phyloP scores from a whole-genome alignment of 1,140 invertebrate species.

The Mercenaria mercenaria region DNA sequence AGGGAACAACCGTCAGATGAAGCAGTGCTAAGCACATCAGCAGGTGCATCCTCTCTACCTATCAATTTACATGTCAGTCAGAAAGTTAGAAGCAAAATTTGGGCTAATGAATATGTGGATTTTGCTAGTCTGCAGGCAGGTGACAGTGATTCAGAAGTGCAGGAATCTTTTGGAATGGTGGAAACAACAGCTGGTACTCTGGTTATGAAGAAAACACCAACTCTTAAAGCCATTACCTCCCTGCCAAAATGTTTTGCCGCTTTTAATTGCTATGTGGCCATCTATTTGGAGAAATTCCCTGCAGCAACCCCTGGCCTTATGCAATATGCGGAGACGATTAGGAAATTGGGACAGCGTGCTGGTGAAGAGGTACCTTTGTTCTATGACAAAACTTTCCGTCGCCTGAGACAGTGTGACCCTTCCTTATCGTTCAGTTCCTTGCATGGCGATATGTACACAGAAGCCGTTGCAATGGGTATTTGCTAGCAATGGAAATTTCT shows the following conservation, averaged over 20 bases:
- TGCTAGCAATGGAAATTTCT: not conserved
- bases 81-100: not conserved
- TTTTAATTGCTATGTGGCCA: slow-evolving; percentile 33
- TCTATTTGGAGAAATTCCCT: not conserved
- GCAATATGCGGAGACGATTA: not conserved
- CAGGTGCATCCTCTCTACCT: too few relatives aligned
- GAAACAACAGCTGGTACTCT: not conserved
- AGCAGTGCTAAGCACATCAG: not conserved
- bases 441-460: not conserved
- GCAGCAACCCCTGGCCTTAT: not conserved
- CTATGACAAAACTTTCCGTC: slow-evolving; percentile 35
- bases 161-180: not conserved
- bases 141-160: not conserved
- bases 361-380: slow-evolving; percentile 21
- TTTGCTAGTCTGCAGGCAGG: not conserved
- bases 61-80: too few relatives aligned
- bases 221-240: not conserved
- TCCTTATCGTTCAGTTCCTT: not conserved
- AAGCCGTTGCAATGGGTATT: not conserved
- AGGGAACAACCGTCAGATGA: not conserved
- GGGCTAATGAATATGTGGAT: not conserved
- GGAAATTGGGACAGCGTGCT: not conserved
- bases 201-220: too few relatives aligned
- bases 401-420: not conserved
- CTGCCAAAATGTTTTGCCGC: not conserved